Percentiles rank a stretch among this genome's conserved stretches.
Evolutionary conservation across 2,888 invertebrate species (phyloP).

Genomic region (Amphipoea oculea): DNA sequence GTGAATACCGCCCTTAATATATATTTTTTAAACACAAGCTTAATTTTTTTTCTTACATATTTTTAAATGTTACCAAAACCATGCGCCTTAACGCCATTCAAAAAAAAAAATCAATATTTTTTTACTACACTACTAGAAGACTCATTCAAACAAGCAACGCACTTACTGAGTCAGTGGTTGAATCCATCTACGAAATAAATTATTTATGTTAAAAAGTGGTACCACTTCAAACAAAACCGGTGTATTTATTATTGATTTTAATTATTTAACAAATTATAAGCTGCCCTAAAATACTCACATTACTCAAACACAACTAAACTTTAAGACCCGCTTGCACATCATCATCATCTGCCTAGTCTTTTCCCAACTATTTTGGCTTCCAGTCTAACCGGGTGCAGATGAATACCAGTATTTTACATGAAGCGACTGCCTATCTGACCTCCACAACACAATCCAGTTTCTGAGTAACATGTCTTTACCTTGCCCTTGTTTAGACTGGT

Average conservation of each 20-base stretch:
- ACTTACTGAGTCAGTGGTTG: constrained; percentile 70
- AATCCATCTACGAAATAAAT: constrained; percentile 70
- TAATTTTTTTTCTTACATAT: no score
- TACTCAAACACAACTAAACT: constrained; percentile 5
- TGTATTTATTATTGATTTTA: constrained; percentile 8
- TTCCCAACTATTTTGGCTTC: not conserved
- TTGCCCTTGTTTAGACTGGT: not conserved
- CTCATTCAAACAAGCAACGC: constrained; percentile 48
- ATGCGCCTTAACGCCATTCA: not conserved
- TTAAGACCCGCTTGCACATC: not conserved
- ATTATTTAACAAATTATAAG: not conserved
- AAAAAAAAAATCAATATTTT: no score
- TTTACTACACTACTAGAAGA: constrained; percentile 6
- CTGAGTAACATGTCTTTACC: not conserved
- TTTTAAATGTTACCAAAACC: not conserved
- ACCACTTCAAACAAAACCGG: constrained; percentile 24
- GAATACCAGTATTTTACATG: not conserved
- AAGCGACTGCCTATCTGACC: not conserved
- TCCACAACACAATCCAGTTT: not conserved
- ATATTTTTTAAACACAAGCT: no score
- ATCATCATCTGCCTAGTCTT: not conserved
- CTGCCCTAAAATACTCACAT: no score
- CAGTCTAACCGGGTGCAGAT: no score
- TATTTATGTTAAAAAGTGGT: constrained; percentile 40
- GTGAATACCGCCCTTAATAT: not conserved